Conservation (phyloP, 2,797 vertebrate genomes). For the Chiloscyllium punctatum region DNA sequence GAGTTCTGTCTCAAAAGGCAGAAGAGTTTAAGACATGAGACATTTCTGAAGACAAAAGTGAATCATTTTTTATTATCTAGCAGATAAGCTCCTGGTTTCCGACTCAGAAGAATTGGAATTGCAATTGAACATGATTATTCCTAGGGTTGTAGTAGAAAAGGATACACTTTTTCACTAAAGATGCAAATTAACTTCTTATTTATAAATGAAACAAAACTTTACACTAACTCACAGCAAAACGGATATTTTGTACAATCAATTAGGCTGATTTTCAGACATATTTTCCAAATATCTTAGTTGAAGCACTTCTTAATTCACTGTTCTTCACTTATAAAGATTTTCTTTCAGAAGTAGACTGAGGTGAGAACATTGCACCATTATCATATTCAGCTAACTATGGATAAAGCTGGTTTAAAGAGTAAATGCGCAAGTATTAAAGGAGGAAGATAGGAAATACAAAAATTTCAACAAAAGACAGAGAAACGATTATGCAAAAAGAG, state of each 20-base stretch:
- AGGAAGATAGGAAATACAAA: background rate
- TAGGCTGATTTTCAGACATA: background rate
- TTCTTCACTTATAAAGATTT: background rate
- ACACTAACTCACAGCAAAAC: background rate
- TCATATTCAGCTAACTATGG: background rate
- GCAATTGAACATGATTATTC: background rate
- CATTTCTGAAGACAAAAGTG: background rate
- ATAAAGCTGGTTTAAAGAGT: background rate
- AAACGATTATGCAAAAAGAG: background rate
- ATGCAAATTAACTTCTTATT: background rate
- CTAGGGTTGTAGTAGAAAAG: background rate
- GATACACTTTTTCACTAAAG: background rate
- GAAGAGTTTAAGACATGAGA: no score
- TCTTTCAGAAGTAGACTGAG: background rate
- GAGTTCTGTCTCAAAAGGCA: no score
- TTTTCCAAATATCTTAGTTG: background rate
- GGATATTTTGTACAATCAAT: background rate
- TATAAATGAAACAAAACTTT: background rate
- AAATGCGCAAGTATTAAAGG: background rate
- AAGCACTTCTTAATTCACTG: background rate
- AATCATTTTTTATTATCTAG: background rate
- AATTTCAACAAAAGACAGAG: background rate
- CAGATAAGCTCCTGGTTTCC: background rate
- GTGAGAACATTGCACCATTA: background rate
- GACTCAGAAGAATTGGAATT: background rate